Evolutionary conservation across 2,113 vertebrate species (phyloP).

Genomic region (Oncorhynchus nerka): DNA sequence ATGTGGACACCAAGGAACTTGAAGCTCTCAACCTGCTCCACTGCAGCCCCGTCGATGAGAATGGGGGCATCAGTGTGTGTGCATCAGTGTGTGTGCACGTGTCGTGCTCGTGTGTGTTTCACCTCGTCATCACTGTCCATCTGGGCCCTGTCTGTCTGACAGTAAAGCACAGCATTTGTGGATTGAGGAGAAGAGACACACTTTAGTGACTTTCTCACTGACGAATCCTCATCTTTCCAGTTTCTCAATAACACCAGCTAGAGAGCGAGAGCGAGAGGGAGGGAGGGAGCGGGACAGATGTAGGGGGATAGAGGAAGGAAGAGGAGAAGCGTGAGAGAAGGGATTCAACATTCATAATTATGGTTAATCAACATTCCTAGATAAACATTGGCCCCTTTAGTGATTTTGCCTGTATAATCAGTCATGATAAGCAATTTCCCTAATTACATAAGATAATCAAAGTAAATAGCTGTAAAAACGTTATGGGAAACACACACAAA

Average conservation of each 20-base stretch:
- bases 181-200: conserved; percentile 81
- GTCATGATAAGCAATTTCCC: neutral
- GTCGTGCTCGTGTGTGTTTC: conserved; percentile 7
- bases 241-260: conserved; percentile 77
- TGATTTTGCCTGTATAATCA: neutral
- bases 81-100: neutral
- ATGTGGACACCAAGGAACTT: too few species aligned
- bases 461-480: neutral
- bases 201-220: conserved; percentile 80
- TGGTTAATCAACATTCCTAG: neutral
- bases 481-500: neutral
- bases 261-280: neutral
- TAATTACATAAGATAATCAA: conserved; percentile 1
- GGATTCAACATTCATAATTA: neutral
- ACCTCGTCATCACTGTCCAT: conserved; percentile 24
- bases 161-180: conserved; percentile 80
- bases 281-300: neutral
- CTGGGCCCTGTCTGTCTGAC: conserved; percentile 29
- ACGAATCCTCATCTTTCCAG: conserved; percentile 86
- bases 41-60: too few species aligned
- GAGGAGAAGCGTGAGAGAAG: neutral
- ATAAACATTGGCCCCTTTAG: conserved; percentile 9
- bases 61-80: neutral
- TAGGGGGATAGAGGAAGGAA: neutral
- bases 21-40: too few species aligned